Base-by-base conservation (phyloP, 2,888 invertebrate genomes). In the Rapana venosa region DNA sequence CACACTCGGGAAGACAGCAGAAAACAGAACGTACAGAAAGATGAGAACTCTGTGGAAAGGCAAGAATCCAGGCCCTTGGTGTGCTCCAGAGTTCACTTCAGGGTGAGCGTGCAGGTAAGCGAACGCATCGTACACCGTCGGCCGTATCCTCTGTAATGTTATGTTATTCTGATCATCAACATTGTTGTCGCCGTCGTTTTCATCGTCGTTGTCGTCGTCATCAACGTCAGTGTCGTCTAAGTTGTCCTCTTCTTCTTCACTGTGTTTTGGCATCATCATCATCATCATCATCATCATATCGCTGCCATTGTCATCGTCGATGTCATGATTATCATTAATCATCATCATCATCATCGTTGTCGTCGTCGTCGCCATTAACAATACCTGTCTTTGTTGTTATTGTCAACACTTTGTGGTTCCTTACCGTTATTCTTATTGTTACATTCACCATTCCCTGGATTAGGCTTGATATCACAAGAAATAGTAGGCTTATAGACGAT, bases 21-120 rank as follows among this genome's bases (percentile, higher is more conserved):
- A 4, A 84, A 0, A 56, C 13, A 84, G n/a, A 32, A 61, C 56
- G 2, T n/a, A 86, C 91, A 93, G 88, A 56, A 91, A 90, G 22
- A 93, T n/a, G 58, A 90, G 92, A 22, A 92, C 90, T 17, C 93
- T 77, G 87, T 93, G 92, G 79, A 91, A 93, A 11, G 93, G 88
- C 36, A 92, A 86, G 84, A 93, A 93, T 5, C 86, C 91, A 0
- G 92, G 92, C 0, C 93, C 92, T 8, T 87, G 88, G 88, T 93
- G 93, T 17, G 93, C 93, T 6, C 91, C 91, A 20, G 87, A 86
- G 89, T 92, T 91, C 20, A 91, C 87, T 20, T 90, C 91, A 0
- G 91, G 90, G 22, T 91, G 91, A 20, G 92, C 90, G 87, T 93
- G 92, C 20, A 93, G 91, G 81, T 87, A 92, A 22, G 92, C 89